A percentile compares a stretch with the other conserved stretches of the same genome.
Conservation (phyloP, 2,888 invertebrate genomes). For the Melolontha melolontha region DNA sequence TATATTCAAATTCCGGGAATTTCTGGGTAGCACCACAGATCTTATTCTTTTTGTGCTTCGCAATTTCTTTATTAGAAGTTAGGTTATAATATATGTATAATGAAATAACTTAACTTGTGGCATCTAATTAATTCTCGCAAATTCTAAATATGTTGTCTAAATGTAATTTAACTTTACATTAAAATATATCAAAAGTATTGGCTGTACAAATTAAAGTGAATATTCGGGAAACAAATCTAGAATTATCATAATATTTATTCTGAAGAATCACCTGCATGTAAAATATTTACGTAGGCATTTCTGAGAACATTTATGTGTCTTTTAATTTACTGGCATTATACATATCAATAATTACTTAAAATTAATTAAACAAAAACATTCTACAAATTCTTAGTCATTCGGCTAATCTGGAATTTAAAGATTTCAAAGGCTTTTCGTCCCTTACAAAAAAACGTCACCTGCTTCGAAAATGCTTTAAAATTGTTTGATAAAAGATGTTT, state of each 20-base stretch:
- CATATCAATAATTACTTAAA: conserved; percentile 19
- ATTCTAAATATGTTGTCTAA: no score
- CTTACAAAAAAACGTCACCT: conserved; percentile 23
- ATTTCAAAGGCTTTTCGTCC: conserved; percentile 26
- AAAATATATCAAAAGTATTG: no score
- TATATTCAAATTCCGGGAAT: no score
- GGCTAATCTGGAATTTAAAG: conserved; percentile 27
- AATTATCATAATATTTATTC: neutral
- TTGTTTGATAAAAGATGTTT: conserved; percentile 10
- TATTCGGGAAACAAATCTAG: neutral
- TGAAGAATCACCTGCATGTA: neutral
- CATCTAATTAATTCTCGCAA: no score
- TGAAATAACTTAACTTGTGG: no score
- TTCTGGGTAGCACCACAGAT: no score
- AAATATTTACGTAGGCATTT: neutral
- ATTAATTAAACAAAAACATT: conserved; percentile 31
- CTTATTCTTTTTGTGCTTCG: no score
- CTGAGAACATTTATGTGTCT: conserved; percentile 7
- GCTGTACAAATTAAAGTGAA: no score
- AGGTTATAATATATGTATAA: no score
- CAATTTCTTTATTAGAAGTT: no score
- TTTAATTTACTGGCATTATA: conserved; percentile 13
- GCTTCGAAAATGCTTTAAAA: conserved; percentile 8
- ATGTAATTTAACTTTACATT: no score
- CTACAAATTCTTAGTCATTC: conserved; percentile 16